phyloP scores from a whole-genome alignment of 2,113 vertebrate genomes.

The Sander vitreus region DNA sequence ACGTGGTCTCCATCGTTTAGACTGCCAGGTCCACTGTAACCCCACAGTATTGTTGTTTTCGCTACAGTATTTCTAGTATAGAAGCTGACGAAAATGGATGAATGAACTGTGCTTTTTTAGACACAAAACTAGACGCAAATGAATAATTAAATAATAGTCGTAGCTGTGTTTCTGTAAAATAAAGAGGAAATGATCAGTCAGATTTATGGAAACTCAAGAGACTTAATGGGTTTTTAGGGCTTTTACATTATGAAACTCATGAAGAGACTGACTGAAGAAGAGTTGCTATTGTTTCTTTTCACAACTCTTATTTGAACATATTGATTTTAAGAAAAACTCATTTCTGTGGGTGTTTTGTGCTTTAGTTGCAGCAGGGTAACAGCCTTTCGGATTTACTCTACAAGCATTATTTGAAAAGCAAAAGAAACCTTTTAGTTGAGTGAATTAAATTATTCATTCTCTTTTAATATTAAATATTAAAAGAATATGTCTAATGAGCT shows the following conservation, averaged over 20 bases:
- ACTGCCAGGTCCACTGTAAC: not conserved
- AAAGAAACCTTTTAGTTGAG: not conserved
- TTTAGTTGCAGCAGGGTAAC: slow-evolving; percentile 3
- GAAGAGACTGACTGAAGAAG: not conserved
- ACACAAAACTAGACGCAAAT: not conserved
- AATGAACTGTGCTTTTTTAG: not conserved
- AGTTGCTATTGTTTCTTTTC: not conserved
- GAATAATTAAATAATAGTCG: not conserved
- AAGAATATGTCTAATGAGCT: not conserved
- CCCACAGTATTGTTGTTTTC: not conserved
- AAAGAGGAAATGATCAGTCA: not conserved
- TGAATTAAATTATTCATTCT: not conserved
- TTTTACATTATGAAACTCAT: not conserved
- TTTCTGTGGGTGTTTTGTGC: not conserved
- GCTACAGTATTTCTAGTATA: not conserved
- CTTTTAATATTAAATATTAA: not conserved
- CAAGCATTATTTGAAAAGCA: not conserved
- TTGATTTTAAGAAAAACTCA: not conserved
- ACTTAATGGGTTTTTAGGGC: not conserved
- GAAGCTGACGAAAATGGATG: not conserved
- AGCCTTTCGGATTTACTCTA: not conserved
- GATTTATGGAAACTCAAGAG: not conserved
- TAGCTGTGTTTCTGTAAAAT: not conserved
- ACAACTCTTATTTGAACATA: not conserved
- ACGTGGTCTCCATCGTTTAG: not conserved